phyloP scores from a whole-genome alignment of 1,140 invertebrate species.

The Aleiodes sp. region DNA sequence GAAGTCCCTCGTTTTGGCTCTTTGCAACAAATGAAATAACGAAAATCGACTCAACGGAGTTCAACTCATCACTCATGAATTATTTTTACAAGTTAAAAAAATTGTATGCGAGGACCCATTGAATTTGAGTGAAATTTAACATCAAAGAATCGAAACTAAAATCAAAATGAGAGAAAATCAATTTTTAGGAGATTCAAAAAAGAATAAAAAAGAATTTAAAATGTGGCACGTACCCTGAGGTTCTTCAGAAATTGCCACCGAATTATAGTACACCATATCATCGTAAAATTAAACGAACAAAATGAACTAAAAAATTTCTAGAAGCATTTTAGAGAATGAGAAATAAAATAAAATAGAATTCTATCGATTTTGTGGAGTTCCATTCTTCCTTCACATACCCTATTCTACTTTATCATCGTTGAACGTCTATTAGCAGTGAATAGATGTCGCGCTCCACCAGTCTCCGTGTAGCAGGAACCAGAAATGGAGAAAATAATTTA shows the following conservation, averaged over 20 bases:
- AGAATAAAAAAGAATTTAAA: too few species aligned
- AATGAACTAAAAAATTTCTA: background rate
- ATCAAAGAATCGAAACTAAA: background rate
- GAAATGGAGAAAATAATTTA: background rate
- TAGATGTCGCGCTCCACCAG: conserved; percentile 8
- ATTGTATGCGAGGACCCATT: background rate
- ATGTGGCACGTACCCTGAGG: too few species aligned
- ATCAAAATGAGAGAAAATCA: background rate
- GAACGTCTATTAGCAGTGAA: conserved; percentile 44
- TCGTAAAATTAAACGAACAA: conserved; percentile 38
- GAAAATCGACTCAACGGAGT: too few species aligned
- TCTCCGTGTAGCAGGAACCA: too few species aligned
- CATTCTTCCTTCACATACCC: background rate
- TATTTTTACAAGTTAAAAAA: background rate
- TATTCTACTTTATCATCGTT: conserved; percentile 44
- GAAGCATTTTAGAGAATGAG: conserved; percentile 43
- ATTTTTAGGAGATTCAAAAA: background rate
- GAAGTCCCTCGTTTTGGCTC: too few species aligned
- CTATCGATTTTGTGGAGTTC: conserved; percentile 48
- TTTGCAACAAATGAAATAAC: too few species aligned
- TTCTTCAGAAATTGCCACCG: too few species aligned
- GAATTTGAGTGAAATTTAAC: background rate
- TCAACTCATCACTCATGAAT: too few species aligned
- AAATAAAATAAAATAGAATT: conserved; percentile 42
- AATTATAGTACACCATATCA: conserved; percentile 59